Conservation (phyloP, 1,140 invertebrate species). For the Lysiphlebus fabarum region DNA sequence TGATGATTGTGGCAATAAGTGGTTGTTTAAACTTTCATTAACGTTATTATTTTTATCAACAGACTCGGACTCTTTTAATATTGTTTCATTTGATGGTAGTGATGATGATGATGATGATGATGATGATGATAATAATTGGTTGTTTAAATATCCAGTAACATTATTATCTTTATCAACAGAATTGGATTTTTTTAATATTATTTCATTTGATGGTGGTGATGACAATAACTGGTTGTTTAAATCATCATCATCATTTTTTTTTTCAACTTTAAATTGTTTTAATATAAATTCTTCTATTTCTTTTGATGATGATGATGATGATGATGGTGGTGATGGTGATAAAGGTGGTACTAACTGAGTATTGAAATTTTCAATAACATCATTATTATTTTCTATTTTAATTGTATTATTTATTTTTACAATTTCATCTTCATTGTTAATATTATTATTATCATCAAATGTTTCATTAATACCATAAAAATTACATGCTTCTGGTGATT, state of each 20-base stretch:
- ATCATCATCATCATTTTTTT: constrained; percentile 21
- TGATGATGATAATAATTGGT: too few species aligned
- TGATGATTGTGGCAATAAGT: too few species aligned
- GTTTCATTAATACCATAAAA: constrained; percentile 91
- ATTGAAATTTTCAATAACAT: constrained; percentile 60
- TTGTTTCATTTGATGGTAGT: too few species aligned
- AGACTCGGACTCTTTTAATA: too few species aligned
- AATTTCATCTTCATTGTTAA: constrained; percentile 23
- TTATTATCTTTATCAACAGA: too few species aligned
- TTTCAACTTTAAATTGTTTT: too few species aligned
- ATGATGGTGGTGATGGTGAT: constrained; percentile 53
- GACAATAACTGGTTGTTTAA: neutral
- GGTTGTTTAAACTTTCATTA: too few species aligned
- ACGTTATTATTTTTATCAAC: too few species aligned
- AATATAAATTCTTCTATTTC: too few species aligned
- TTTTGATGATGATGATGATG: constrained; percentile 56
- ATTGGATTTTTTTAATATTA: too few species aligned
- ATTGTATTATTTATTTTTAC: constrained; percentile 37
- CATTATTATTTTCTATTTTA: constrained; percentile 60
- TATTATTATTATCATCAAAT: constrained; percentile 68
- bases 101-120: too few species aligned
- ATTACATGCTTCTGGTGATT: constrained; percentile 79
- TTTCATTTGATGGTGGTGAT: constrained; percentile 38
- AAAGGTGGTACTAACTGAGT: constrained; percentile 72
- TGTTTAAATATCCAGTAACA: constrained; percentile 39